Evolutionary conservation across 2,888 invertebrate genomes (phyloP), one percentile per base, ranked within the genome.

Genomic region (Drosophila prolongata): DNA sequence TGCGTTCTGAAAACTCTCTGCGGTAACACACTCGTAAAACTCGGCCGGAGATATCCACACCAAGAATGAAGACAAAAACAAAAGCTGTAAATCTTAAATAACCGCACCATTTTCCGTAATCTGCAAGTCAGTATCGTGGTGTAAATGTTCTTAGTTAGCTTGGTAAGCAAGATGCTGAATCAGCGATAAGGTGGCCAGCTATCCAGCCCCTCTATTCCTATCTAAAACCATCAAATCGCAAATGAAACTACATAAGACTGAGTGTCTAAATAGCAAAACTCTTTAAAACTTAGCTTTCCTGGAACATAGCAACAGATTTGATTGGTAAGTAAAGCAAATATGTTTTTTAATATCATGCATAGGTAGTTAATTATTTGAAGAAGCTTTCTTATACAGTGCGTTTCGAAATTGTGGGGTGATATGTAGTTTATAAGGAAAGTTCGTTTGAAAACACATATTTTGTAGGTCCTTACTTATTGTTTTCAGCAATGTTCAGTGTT

Each of bases 81-180:
- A 44, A 10, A 34, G 46, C 35, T 38, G 65, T 66, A 66, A 66
- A 66, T 55, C 55, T 47, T 54, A 35, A 65, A 66, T 65, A 54
- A 66, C 54, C 55, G 19, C 43, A 50, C 38, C 55, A 38, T 44
- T 34, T 57, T 16, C 16, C 10, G 8, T 37, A 65, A 65, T 64
- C 52, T 72, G 72, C 72, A 66, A 72, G 55, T 67, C 66, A 73
- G 66, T 40, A 34, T 37, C 24, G 37, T 47, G 53, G 62, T 34
- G 52, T 53, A 42, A 56, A 70, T 42, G 27, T 10, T 66, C 49
- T 66, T 61, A 2, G 27, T n/a, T 34, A 16, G 14, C 24, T 14
- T 6, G 19, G 40, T 3, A n/a, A 6, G n/a, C 40, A 14, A 54
- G 42, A 38, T 50, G 50, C 16, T 42, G 40, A n/a, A 10, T 19